phyloP scores from a whole-genome alignment of 2,113 vertebrate genomes.

The Ailurus styani region DNA sequence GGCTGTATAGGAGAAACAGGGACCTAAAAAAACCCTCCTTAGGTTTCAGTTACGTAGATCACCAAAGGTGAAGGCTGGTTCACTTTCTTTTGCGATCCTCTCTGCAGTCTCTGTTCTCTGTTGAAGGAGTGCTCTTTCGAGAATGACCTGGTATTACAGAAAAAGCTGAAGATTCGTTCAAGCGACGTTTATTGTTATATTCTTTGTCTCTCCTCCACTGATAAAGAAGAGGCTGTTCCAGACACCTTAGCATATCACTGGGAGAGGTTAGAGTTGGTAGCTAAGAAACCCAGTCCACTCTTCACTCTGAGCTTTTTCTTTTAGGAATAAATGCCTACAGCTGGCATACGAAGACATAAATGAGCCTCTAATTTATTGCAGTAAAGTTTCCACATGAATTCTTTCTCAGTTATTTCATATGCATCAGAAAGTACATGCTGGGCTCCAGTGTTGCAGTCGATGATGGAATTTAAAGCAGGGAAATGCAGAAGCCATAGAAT shows the following conservation, averaged over 20 bases:
- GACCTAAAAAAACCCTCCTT: not conserved
- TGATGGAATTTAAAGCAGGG: not conserved
- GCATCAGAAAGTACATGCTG: slow-evolving; percentile 15
- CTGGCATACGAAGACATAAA: not conserved
- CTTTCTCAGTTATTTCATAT: slow-evolving; percentile 56
- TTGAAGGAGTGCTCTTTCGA: not conserved
- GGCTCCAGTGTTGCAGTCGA: not conserved
- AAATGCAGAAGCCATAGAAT: not conserved
- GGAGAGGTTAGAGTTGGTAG: not conserved
- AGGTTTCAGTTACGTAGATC: not conserved
- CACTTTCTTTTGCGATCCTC: not conserved
- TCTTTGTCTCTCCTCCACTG: not conserved
- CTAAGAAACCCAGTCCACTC: not conserved
- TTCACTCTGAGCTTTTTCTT: slow-evolving; percentile 24
- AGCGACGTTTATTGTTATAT: not conserved
- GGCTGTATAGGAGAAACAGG: not conserved
- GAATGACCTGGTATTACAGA: not conserved
- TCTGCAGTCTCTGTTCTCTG: not conserved
- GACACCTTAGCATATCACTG: not conserved
- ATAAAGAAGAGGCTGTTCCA: not conserved
- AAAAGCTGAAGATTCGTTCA: not conserved
- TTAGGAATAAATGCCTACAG: slow-evolving; percentile 4
- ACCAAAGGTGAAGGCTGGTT: not conserved
- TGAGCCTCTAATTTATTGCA: slow-evolving; percentile 45
- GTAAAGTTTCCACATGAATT: slow-evolving; percentile 55